Evolutionary conservation across 1,140 invertebrate species (phyloP), one percentile per base, ranked within the genome.

Genomic region (Cyclina sinensis): DNA sequence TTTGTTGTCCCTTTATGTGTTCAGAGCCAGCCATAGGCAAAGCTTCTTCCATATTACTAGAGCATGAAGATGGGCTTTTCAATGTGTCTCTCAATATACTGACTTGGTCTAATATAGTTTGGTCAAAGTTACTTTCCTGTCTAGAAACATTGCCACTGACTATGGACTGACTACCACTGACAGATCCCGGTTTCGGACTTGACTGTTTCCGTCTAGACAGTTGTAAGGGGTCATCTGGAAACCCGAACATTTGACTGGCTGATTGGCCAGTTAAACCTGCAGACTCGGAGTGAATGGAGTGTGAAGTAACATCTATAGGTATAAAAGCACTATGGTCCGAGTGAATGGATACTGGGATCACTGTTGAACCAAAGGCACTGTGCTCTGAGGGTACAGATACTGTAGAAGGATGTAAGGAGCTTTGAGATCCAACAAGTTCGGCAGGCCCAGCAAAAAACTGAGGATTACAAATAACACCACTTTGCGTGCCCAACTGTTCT

Each of bases 61-160:
- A 84, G 54, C 82, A 73, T n/a, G 51, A 32, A 24, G 74, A 37
- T 21, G 85, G 85, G 51, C 59, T 79, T 68, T 65, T 62, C 18
- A 87, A 27, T 51, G 85, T 80, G 11, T 80, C 85, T 54, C 30
- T 48, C 0, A 87, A n/a, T 11, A 65, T 68, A 12, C 68, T 80
- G n/a, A 87, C 74, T 43, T 87, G 85, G 37, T 87, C 85, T 24
- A 62, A 79, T 30, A 87, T 80, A 37, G 76, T 78, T 18, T 87
- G 85, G 27, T 87, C 74, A 65, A 87, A 79, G 59, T 62, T 62
- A n/a, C 48, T 76, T 0, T n/a, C 3, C 43, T 86, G 24, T 43
- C 39, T 74, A 39, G 30, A 51, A n/a, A 37, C n/a, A 39, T 48
- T 21, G 0, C 9, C 32, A 14, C 14, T 48, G 12, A 30, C 39